Conservation (phyloP, 2,113 vertebrate genomes). For the rabbit (Oryctolagus cuniculus) region DNA sequence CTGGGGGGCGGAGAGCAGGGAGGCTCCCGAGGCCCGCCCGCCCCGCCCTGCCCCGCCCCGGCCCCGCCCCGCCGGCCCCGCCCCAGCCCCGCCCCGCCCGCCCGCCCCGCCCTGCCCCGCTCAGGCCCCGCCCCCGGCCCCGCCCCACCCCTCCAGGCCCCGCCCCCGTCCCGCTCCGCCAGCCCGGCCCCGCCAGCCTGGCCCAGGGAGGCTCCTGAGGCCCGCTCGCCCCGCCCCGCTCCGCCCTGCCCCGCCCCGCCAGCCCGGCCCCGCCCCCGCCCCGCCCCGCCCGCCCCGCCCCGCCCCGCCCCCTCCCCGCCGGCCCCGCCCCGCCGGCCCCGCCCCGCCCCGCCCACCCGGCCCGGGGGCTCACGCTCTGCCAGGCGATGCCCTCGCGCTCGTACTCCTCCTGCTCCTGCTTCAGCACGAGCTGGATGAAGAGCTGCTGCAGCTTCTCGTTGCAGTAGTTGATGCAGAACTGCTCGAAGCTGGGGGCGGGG, state of each 20-base stretch:
- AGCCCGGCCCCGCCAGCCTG: fast-evolving
- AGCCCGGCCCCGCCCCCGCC: not conserved
- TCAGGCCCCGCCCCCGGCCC: no score
- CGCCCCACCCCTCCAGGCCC: no score
- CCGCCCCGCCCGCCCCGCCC: no score
- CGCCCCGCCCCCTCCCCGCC: no score
- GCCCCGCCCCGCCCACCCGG: not conserved
- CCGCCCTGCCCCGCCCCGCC: no score
- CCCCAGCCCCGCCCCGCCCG: no score
- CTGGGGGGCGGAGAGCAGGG: slow-evolving; percentile 80
- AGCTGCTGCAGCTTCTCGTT: slow-evolving; percentile 97
- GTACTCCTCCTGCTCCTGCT: slow-evolving; percentile 95
- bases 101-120: no score
- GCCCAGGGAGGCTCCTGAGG: not conserved
- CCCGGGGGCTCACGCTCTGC: slow-evolving; percentile 89
- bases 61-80: not conserved
- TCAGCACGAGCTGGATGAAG: slow-evolving; percentile 95
- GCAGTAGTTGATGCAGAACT: slow-evolving; percentile 97
- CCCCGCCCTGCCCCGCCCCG: fast-evolving
- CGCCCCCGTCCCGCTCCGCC: no score
- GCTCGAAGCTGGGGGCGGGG: slow-evolving; percentile 90
- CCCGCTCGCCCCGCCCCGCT: fast-evolving
- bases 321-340: not conserved
- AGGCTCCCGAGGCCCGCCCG: fast-evolving
- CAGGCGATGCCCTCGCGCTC: slow-evolving; percentile 94